Base-by-base conservation (phyloP, 2,113 vertebrate genomes). In the Camelus bactrianus region DNA sequence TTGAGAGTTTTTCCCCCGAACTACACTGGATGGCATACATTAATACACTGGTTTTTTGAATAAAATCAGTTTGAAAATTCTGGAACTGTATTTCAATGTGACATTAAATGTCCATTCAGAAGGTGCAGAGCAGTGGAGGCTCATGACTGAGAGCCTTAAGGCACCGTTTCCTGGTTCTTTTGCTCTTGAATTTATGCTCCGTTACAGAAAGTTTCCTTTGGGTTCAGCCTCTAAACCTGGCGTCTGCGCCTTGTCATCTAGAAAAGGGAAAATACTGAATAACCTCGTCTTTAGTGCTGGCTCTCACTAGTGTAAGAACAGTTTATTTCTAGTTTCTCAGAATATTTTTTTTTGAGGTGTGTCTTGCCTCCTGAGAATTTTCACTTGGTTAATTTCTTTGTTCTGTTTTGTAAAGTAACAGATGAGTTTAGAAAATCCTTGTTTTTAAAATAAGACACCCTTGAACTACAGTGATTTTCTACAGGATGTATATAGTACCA, bases 391-490 rank as follows among this genome's bases (percentile, higher is more conserved):
- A 28, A 50, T 72, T 64, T 73, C 10, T 85, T 52, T 15, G 32
- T 84, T 82, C 35, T 93, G 17, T 86, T 65, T 80, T 77, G 56
- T 48, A 2, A 92, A n/a, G 13, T 88, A 85, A 62, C 46, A 95
- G 65, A 62, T 62, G 10, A 89, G 52, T 85, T 90, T 65, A 89
- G 77, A 70, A 79, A 92, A 84, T 50, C 15, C 62, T 56, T 56
- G 0, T 38, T 94, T 89, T 87, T 35, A 70, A 48, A 83, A 22
- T 82, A 82, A 46, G 16, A 28, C 15, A 80, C 5, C 48, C 38
- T 35, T 52, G 28, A 42, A 77, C 87, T 46, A 46, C 1, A 70
- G 77, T 91, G 69, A 24, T 95, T 94, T 87, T 89, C 79, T 95
- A 20, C 15, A 62, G 64, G 52, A 52, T 58, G 7, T 89, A 2